Evolutionary conservation across 2,888 invertebrate species (phyloP), one percentile per base, ranked within the genome.

Genomic region (Melinopterus prodromus): DNA sequence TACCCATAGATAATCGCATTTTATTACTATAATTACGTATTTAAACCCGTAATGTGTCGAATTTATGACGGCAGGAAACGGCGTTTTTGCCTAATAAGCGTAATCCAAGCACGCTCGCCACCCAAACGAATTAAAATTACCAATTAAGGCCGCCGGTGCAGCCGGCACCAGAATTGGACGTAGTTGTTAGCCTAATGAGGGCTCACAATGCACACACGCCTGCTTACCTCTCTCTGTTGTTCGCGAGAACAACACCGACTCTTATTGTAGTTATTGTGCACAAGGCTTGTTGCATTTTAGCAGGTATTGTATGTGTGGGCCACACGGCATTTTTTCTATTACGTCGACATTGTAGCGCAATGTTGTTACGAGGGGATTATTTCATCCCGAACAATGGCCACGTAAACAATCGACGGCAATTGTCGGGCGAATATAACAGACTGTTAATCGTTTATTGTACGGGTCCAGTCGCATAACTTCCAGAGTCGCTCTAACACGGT

Each of bases 101-200:
- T 53, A 53, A 53, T 53, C 53, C 53, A 53, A 53, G 53, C 53
- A 53, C 53, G 53, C 53, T 53, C 53, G 53, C 53, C 53, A 53
- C 53, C 53, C 53, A 53, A 53, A 53, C 53, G 53, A 53, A 53
- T 53, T 53, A 53, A 53, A 53, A 53, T 53, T 53, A 53, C 53
- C 53, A 53, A 53, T 53, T 53, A 53, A 53, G 53, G 53, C 53
- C 53, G 53, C 53, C 53, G 53, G 53, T 53, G 53, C 53, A 53
- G 9, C 5, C 53, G 53, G 53, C 53, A 53, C 53, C 53, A 53
- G 53, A 53, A 53, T 53, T 53, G 53, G 53, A 53, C 53, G 12
- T 53, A 53, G 53, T 53, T 53, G 53, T 53, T 53, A 53, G 9
- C 53, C 53, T 53, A 53, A 53, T 53, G 53, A 53, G 53, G 53